phyloP scores from a whole-genome alignment of 2,797 vertebrate species.

The Lepidocolaptes lacrymiger region DNA sequence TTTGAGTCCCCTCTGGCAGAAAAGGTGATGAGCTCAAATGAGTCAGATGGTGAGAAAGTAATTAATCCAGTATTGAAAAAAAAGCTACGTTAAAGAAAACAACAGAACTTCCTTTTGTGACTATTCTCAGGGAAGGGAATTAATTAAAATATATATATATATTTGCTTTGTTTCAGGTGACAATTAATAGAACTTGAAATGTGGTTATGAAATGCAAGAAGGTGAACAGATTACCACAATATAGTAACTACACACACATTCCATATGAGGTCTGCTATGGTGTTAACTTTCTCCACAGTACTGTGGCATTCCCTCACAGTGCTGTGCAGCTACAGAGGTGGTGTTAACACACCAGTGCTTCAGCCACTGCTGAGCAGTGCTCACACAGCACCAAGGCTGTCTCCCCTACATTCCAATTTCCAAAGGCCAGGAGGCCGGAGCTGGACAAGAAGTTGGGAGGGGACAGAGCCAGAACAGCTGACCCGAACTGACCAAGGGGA shows the following conservation, averaged over 20 bases:
- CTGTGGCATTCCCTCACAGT: not conserved
- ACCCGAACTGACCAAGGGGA: not conserved
- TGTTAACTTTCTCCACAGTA: not conserved
- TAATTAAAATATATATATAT: not conserved
- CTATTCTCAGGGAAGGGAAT: rapidly evolving
- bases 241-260: not conserved
- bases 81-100: not conserved
- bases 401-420: not conserved
- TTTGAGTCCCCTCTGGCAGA: not conserved
- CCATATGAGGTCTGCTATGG: not conserved
- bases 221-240: not conserved
- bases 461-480: not conserved
- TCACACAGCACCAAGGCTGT: not conserved
- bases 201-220: not conserved
- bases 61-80: not conserved
- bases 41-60: not conserved
- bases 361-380: not conserved
- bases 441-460: not conserved
- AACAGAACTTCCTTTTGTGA: not conserved
- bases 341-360: not conserved
- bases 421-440: not conserved
- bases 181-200: not conserved
- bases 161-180: not conserved
- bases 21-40: not conserved
- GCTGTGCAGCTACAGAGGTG: not conserved